Percentiles rank a stretch among this genome's conserved stretches.
These are phyloP conservation scores for Diarsia rubi DNA, from an alignment of 2,888 invertebrate genomes.

Conservation along the genomic window DNA sequence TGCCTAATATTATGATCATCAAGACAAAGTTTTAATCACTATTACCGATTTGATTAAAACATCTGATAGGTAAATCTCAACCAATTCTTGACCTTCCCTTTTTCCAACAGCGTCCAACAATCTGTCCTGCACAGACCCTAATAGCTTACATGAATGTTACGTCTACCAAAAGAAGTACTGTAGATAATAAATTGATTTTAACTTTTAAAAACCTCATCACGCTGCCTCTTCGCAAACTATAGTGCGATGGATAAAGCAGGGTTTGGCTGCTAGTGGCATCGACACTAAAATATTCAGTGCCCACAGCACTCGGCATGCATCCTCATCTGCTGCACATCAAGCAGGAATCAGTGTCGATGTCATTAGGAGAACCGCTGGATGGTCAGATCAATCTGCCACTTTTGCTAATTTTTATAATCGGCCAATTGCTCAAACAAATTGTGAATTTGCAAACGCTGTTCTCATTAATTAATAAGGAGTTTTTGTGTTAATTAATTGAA, in stretches of 20 bases:
- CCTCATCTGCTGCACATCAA: not conserved
- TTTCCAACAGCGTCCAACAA: slow-evolving; percentile 6
- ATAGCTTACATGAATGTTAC: slow-evolving; percentile 7
- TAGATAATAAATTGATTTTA: slow-evolving; percentile 5
- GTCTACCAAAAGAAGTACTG: slow-evolving; percentile 5
- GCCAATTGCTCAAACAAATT: slow-evolving; percentile 1
- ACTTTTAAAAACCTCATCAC: slow-evolving; percentile 6
- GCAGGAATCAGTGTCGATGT: not conserved
- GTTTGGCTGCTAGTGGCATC: slow-evolving; percentile 5
- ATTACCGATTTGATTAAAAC: not conserved
- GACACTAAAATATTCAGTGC: slow-evolving; percentile 6
- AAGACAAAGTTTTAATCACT: slow-evolving; percentile 5
- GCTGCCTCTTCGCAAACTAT: slow-evolving; percentile 3
- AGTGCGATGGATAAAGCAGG: slow-evolving; percentile 7
- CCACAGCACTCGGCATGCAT: slow-evolving; percentile 3
- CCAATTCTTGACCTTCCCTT: slow-evolving; percentile 12
- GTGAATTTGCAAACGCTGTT: too few species aligned
- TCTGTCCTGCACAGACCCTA: slow-evolving; percentile 8
- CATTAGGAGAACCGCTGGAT: slow-evolving; percentile 1
- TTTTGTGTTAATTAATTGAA: too few species aligned
- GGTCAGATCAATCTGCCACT: slow-evolving; percentile 8
- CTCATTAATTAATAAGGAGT: too few species aligned
- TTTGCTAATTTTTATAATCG: slow-evolving; percentile 13
- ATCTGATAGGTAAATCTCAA: slow-evolving; percentile 8
- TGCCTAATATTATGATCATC: slow-evolving; percentile 7